Evolutionary conservation across 1,140 invertebrate genomes (phyloP), one percentile per base, ranked within the genome.

Genomic region (Drosophila azteca): DNA sequence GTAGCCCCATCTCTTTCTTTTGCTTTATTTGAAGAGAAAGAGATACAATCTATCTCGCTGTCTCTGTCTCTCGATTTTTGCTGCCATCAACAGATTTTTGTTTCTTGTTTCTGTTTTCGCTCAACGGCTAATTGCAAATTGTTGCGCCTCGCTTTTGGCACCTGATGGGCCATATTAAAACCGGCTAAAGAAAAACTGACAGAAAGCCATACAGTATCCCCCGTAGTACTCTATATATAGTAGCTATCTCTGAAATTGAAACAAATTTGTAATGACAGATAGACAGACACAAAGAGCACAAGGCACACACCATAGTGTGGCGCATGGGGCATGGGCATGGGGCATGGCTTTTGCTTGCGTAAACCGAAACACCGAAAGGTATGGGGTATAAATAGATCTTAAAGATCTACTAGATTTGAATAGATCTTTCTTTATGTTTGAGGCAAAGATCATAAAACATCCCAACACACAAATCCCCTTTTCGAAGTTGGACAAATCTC

Each of bases 91-190:
- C 67, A 70, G 66, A 61, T 71, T 26, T 49, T 6, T 31, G 29
- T 31, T 29, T 6, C 3, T 11, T 9, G 3, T 35, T 11, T 1
- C 11, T 39, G 3, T 35, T 1, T 9, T 8, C 68, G 70, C 64
- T 39, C 67, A 87, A 84, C 77, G 81, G 81, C 82, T 84, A 84
- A 84, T 84, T 84, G 81, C 81, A 70, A 87, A 74, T 70, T 87
- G 80, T 87, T 72, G 77, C 73, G 80, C 72, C 82, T 77, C 73
- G 82, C 80, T 87, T 87, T 87, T 84, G 81, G 81, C 82, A 84
- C 82, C 81, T 84, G 81, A 84, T 84, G 82, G 82, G 81, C 78
- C 82, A 84, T 87, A 82, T 73, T 77, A 62, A 87, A 77, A 39
- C 11, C 11, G 74, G 73, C 50, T 77, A 64, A 57, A 53, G 39